A percentile compares a stretch with the other conserved stretches of the same genome.
These are phyloP conservation scores for Clarias gariepinus DNA, from an alignment of 2,113 vertebrate species.

Conservation along the genomic window DNA sequence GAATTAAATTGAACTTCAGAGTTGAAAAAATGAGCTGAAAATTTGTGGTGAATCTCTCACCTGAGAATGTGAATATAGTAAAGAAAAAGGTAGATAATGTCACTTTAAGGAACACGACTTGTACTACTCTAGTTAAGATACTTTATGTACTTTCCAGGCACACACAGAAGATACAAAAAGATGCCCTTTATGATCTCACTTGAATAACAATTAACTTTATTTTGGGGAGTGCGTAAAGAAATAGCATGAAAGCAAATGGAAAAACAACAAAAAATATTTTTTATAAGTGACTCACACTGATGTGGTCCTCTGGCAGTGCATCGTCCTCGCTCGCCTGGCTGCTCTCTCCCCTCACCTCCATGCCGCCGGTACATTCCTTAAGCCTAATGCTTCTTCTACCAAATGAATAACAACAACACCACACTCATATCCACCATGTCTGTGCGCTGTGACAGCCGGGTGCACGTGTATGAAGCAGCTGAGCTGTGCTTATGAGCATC, in stretches of 20 bases:
- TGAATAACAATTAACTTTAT: background rate
- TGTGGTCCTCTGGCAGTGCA: slow-evolving; percentile 54
- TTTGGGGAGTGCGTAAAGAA: background rate
- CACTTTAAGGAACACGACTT: background rate
- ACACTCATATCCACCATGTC: slow-evolving; percentile 32
- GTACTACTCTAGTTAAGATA: background rate
- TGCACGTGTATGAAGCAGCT: background rate
- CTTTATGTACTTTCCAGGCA: background rate
- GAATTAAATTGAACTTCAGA: background rate
- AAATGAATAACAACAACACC: background rate
- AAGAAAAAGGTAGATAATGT: background rate
- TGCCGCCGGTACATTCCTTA: slow-evolving; percentile 63
- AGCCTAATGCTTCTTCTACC: background rate
- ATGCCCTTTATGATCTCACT: background rate
- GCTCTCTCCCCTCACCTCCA: slow-evolving; percentile 66
- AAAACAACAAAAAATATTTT: background rate
- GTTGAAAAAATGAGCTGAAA: background rate
- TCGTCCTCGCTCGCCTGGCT: slow-evolving; percentile 52
- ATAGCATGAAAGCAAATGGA: background rate
- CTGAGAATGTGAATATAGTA: background rate
- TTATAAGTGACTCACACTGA: slow-evolving; percentile 67
- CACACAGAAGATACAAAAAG: background rate
- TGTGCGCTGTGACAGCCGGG: background rate
- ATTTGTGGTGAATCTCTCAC: background rate
- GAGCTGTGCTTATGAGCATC: slow-evolving; percentile 16